Conservation (phyloP, 2,888 invertebrate species). For the Prosopocoilus inquinatus region DNA sequence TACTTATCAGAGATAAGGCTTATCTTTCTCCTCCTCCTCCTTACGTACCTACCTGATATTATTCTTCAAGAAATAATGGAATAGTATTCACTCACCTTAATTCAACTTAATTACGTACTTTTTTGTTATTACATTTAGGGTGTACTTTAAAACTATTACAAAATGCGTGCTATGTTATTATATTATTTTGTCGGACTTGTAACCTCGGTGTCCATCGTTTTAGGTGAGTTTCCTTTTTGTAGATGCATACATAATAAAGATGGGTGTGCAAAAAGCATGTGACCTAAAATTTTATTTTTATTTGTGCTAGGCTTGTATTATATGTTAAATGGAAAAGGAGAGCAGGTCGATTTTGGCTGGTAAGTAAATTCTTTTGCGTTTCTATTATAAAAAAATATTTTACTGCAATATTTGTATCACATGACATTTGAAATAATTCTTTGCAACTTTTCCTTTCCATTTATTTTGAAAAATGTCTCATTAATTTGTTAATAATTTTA, state of each 20-base stretch:
- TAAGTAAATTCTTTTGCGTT: slow-evolving; percentile 36
- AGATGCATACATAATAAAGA: slow-evolving; percentile 13
- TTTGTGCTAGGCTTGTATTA: slow-evolving; percentile 62
- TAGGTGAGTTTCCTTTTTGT: slow-evolving; percentile 40
- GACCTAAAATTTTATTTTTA: slow-evolving; percentile 24
- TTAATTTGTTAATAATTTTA: neutral
- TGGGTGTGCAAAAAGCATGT: slow-evolving; percentile 30
- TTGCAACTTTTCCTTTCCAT: no score
- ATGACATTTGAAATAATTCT: neutral
- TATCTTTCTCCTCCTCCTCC: slow-evolving; percentile 5
- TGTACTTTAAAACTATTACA: slow-evolving; percentile 31
- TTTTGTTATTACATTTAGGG: neutral
- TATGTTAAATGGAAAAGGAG: slow-evolving; percentile 81
- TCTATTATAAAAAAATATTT: no score
- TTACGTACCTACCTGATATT: neutral
- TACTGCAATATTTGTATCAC: no score
- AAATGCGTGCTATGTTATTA: slow-evolving; percentile 60
- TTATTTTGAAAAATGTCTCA: neutral
- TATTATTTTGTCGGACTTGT: slow-evolving; percentile 54
- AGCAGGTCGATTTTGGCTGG: slow-evolving; percentile 85
- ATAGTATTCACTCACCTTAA: slow-evolving; percentile 3
- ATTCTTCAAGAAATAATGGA: slow-evolving; percentile 9
- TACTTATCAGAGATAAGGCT: slow-evolving; percentile 17
- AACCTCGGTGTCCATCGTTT: slow-evolving; percentile 40
- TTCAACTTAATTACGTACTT: neutral